Evolutionary conservation across 1,140 invertebrate genomes (phyloP).

Genomic region (Ephestia elutella): DNA sequence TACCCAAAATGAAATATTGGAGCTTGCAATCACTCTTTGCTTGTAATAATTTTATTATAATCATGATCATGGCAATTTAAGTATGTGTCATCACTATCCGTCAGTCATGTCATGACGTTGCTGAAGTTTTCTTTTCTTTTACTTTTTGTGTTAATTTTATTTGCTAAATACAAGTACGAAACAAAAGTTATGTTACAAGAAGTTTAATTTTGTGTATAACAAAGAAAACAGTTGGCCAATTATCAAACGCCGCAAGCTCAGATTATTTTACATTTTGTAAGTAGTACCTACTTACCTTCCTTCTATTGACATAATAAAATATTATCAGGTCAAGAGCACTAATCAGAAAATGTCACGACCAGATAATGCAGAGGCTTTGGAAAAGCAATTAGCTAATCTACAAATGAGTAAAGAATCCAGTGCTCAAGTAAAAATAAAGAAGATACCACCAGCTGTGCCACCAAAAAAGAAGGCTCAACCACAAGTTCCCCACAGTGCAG

Average conservation of each 20-base stretch:
- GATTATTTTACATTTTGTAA: too few species aligned
- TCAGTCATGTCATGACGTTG: neutral
- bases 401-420: slow-evolving; percentile 65
- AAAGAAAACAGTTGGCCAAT: too few species aligned
- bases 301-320: neutral
- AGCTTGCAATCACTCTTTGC: too few species aligned
- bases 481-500: slow-evolving; percentile 76
- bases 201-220: neutral
- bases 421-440: slow-evolving; percentile 71
- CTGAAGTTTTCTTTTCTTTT: too few species aligned
- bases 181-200: neutral
- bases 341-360: slow-evolving; percentile 46
- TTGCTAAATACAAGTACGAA: neutral
- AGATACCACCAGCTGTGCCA: slow-evolving; percentile 83
- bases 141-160: too few species aligned
- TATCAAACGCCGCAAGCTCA: too few species aligned
- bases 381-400: slow-evolving; percentile 75
- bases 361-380: slow-evolving; percentile 74
- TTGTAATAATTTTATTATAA: too few species aligned
- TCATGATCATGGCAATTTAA: too few species aligned
- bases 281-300: too few species aligned
- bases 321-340: neutral
- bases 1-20: too few species aligned
- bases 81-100: too few species aligned
- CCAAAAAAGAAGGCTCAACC: slow-evolving; percentile 86